Evolutionary conservation across 2,797 vertebrate genomes (phyloP), one percentile per base, ranked within the genome.

Genomic region (Diplodus puntazzo): DNA sequence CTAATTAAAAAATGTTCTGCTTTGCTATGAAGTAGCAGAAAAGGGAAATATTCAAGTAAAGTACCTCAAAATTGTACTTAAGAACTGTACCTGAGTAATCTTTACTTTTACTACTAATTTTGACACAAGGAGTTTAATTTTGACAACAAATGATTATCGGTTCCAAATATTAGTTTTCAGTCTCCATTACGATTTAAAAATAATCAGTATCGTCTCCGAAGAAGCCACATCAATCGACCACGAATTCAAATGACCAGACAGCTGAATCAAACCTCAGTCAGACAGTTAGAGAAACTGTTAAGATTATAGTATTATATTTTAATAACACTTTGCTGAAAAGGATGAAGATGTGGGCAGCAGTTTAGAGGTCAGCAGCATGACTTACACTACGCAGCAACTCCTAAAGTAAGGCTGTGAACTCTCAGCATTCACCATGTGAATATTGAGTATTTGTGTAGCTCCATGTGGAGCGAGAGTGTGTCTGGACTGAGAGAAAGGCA

Each of bases 231-330:
- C 34, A 5, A 7, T 34, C 6, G 30, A 34, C 30, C 30, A 34
- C 6, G 30, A 34, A 10, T 52, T 13, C 9, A 1, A 42, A 55
- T 12, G 1, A 30, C 17, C 7, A 10, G n/a, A 7, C 21, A 48
- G 18, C 18, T 10, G 45, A 27, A 59, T 67, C 20, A 67, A n/a
- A 8, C 21, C 10, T 50, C 39, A 27, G 14, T 34, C 34, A 17
- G 61, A 53, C 52, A 43, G 53, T 25, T 10, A 1, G 4, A 13
- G 2, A 21, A 58, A 59, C 25, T 21, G 9, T 34, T 34, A 8
- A 34, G 18, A 57, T 20, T 27, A 6, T 73, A 46, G 73, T 50
- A 63, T 55, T 25, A 64, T 45, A 61, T 61, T 34, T 5, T 34
- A 34, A 34, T 34, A 34, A 7, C 30, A 34, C 30, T 27, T 27